A percentile compares a stretch with the other conserved stretches of the same genome.
phyloP scores from a whole-genome alignment of 2,797 vertebrate genomes.

The Okamejei kenojei region DNA sequence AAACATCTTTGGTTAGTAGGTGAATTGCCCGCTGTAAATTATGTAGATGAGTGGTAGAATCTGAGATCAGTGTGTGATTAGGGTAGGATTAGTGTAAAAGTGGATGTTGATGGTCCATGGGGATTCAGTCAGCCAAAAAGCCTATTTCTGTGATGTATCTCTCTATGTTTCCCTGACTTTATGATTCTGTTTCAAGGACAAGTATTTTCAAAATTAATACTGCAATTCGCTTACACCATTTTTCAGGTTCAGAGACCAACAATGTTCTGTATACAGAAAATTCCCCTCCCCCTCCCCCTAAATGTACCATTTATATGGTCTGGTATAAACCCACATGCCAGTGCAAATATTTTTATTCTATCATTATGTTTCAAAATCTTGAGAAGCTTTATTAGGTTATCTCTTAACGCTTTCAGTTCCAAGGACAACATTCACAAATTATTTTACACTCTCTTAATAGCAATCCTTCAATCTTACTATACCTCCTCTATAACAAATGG shows the following conservation, averaged over 20 bases:
- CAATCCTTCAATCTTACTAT: not conserved
- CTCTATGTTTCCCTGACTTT: too few species aligned
- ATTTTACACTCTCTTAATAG: not conserved
- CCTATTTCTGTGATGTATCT: too few species aligned
- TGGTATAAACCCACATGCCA: not conserved
- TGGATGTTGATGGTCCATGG: too few species aligned
- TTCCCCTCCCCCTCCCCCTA: not conserved
- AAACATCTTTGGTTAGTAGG: too few species aligned
- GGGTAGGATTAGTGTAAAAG: too few species aligned
- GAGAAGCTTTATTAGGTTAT: not conserved
- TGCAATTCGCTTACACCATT: not conserved
- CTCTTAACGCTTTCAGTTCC: not conserved
- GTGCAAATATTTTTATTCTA: not conserved
- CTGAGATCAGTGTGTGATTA: too few species aligned
- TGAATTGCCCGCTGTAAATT: too few species aligned
- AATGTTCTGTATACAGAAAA: not conserved
- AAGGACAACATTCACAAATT: not conserved
- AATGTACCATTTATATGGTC: not conserved
- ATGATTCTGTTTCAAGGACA: not conserved
- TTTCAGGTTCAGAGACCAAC: not conserved
- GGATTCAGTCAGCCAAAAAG: too few species aligned
- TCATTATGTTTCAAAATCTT: not conserved
- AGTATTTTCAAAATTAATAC: not conserved
- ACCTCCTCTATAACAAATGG: not conserved
- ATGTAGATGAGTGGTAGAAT: too few species aligned